A percentile compares a stretch with the other conserved stretches of the same genome.
phyloP scores from a whole-genome alignment of 35 echinoderm and acorn worm species.

The Stichopus chloronotus region DNA sequence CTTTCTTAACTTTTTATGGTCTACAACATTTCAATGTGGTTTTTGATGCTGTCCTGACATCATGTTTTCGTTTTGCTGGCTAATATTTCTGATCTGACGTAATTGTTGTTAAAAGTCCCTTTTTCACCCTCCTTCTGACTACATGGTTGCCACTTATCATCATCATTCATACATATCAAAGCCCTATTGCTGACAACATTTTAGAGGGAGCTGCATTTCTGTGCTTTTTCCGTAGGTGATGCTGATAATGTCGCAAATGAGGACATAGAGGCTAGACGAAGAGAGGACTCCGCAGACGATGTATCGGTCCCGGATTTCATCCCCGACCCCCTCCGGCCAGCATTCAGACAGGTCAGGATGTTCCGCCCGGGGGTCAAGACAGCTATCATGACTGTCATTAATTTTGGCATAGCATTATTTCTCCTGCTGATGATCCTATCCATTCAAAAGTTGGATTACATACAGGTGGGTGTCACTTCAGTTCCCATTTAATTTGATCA shows the following conservation, averaged over 20 bases:
- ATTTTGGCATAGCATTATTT: constrained; percentile 7
- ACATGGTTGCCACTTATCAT: no score
- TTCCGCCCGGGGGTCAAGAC: constrained; percentile 42
- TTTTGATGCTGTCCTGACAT: no score
- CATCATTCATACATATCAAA: no score
- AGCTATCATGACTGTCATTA: constrained; percentile 5
- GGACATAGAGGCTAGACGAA: constrained; percentile 19
- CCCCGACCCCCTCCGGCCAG: constrained; percentile 10
- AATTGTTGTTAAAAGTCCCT: no score
- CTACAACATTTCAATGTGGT: no score
- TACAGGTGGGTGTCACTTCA: constrained; percentile 2
- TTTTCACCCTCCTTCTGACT: no score
- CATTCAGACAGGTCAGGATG: not conserved
- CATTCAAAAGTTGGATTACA: constrained; percentile 42
- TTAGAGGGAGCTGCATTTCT: no score
- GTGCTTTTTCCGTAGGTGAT: not conserved
- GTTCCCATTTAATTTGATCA: not conserved
- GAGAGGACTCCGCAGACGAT: not conserved
- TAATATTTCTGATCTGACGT: no score
- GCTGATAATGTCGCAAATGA: constrained; percentile 6
- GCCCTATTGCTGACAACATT: no score
- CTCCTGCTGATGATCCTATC: constrained; percentile 13
- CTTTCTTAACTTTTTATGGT: no score
- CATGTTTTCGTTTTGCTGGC: no score
- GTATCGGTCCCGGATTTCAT: not conserved